A percentile compares a stretch with the other conserved stretches of the same genome.
Conservation (phyloP, 2,797 vertebrate genomes). For the Smutsia temminckii region DNA sequence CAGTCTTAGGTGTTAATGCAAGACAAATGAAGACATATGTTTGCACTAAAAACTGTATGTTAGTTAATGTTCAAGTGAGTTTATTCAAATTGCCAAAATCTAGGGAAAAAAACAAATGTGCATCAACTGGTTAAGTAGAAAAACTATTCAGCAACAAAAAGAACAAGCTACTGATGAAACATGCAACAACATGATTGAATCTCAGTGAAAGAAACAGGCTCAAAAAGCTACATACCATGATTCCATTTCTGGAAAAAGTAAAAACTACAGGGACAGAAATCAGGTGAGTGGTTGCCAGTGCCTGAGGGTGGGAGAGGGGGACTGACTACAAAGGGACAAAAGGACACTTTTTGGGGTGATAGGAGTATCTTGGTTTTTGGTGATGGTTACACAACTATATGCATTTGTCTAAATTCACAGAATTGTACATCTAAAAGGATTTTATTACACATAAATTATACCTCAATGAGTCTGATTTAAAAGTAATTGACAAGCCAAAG, state of each 20-base stretch:
- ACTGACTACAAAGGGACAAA: not conserved
- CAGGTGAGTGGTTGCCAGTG: not conserved
- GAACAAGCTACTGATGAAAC: not conserved
- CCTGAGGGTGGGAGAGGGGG: not conserved
- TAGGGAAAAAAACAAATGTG: not conserved
- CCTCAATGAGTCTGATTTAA: not conserved
- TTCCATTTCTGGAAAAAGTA: not conserved
- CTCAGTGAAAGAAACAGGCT: not conserved
- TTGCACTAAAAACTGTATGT: not conserved
- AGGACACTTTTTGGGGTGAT: not conserved
- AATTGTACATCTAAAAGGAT: not conserved
- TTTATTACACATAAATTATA: not conserved
- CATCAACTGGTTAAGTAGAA: not conserved
- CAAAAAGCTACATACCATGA: not conserved
- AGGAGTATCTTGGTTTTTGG: not conserved
- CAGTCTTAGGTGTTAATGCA: not conserved
- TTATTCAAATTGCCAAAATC: constrained; percentile 7
- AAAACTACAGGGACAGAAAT: not conserved
- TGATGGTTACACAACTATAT: not conserved
- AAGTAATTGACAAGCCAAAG: not conserved
- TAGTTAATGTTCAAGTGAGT: not conserved
- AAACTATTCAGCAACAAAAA: not conserved
- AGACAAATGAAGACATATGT: constrained; percentile 7
- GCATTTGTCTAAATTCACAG: not conserved
- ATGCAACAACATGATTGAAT: not conserved